Base-by-base conservation (phyloP, 2,888 invertebrate genomes). In the Brachycybe producta region DNA sequence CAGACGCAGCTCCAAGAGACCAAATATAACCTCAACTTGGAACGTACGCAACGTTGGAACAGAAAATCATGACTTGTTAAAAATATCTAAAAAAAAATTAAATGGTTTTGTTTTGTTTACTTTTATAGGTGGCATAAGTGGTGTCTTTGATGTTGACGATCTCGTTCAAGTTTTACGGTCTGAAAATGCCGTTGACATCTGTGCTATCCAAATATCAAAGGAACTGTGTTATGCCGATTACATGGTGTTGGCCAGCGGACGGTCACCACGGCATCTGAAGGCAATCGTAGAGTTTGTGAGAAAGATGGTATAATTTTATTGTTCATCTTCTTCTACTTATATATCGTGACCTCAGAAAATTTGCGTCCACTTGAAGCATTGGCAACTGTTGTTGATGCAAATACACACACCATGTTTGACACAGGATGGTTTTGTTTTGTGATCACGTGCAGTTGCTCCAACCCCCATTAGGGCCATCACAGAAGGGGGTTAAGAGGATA, bases 71-170 rank as follows among this genome's bases (percentile, higher is more conserved):
- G 13, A 38, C 11, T 17, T 15, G 39, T 13, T 8, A 38, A 8
- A 11, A 17, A 8, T 8, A 38, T 38, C 17, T 5, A 36, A 13
- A 36, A 40, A 15, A 11, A 38, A 15, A 38, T 15, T 38, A 38
- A 11, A n/a, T 11, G n/a, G n/a, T 8, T 30, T 11, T 11, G 32
- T 30, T n/a, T 30, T 30, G 32, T 73, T 41, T 62, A 92, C 91
- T 83, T 64, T 71, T 73, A 41, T 62, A 92, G 91, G 84, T 64
- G 94, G 92, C 13, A 61, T 72, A 53, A 73, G 66, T 56, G 92
- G 92, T 27, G 91, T 92, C 0, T 91, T 80, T 69, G 91, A 94
- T 60, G 75, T 92, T 39, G 82, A 86, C 63, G 87, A 92, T 56
- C 67, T 94, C 42, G 78, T 91, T 1, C 74, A 78, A 17, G 68